Evolutionary conservation across 2,888 invertebrate species (phyloP).

Genomic region (Scaeva pyrastri): DNA sequence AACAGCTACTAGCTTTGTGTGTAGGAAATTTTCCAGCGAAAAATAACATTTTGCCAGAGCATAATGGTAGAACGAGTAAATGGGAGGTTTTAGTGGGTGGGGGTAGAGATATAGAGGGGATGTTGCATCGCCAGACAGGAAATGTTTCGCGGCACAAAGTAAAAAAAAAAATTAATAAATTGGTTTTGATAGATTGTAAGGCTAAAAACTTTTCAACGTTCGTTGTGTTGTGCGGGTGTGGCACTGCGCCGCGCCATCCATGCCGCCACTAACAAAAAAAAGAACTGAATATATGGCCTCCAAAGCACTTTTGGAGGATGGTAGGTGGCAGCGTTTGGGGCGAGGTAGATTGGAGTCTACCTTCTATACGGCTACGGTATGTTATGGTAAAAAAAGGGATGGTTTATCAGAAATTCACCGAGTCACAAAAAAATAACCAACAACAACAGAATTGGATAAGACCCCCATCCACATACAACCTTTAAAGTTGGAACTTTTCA

Average conservation of each 20-base stretch:
- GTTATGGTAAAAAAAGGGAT: slow-evolving; percentile 55
- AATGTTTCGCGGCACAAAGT: slow-evolving; percentile 74
- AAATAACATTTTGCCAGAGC: slow-evolving; percentile 41
- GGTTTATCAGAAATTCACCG: slow-evolving; percentile 65
- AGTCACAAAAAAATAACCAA: slow-evolving; percentile 36
- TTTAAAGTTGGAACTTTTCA: slow-evolving; percentile 54
- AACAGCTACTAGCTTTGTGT: slow-evolving; percentile 7
- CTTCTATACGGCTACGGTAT: slow-evolving; percentile 16
- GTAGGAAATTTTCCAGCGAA: slow-evolving; percentile 67
- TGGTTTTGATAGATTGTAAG: slow-evolving; percentile 76
- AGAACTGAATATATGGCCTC: slow-evolving; percentile 14
- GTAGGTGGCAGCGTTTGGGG: neutral
- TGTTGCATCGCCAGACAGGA: slow-evolving; percentile 70
- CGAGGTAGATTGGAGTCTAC: slow-evolving; percentile 5
- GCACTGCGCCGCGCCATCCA: slow-evolving; percentile 29
- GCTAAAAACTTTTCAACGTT: slow-evolving; percentile 66
- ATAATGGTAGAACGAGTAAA: neutral
- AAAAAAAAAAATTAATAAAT: slow-evolving; percentile 75
- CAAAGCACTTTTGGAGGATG: slow-evolving; percentile 1
- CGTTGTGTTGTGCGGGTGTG: slow-evolving; percentile 60
- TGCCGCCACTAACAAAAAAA: slow-evolving; percentile 32
- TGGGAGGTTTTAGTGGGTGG: neutral
- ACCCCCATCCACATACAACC: slow-evolving; percentile 37
- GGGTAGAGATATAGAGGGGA: neutral
- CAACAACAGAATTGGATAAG: slow-evolving; percentile 30